Evolutionary conservation across 2,797 vertebrate genomes (phyloP), one percentile per base, ranked within the genome.

Genomic region (Mus minutoides): DNA sequence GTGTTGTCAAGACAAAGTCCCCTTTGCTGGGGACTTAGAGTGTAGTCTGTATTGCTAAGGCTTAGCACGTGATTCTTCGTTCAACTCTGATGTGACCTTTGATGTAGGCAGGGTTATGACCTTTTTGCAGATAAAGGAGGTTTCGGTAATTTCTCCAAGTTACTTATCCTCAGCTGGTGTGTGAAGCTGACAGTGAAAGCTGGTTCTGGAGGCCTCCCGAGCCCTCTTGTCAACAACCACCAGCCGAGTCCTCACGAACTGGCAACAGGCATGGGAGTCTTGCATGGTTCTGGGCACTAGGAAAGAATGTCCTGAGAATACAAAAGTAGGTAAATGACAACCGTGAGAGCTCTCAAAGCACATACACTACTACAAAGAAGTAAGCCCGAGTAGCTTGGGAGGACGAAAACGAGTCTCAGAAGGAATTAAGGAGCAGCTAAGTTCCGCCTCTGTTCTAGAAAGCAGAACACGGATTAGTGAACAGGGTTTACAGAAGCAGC

Each of bases 351-450:
- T 80, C 91, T 80, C 13, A 8, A 58, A 40, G 49, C 21, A 17
- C 2, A 37, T 4, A 13, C 49, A 87, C 24, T 24, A 9, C 54
- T 73, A 2, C 6, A 31, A 60, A 43, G 34, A 80, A n/a, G 4
- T 87, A 62, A 82, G 31, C 37, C 37, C 7, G 14, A 16, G 16
- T 3, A 4, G 2, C 26, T 34, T 13, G 19, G 7, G 93, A 67
- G 85, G 80, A 73, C 88, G 76, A 85, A 71, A 56, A 91, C 40
- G 76, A 24, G 37, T 84, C 77, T 87, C n/a, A 40, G 76, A 75
- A 90, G 29, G 10, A 52, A 40, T 80, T 93, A 37, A 77, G 84
- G 40, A 31, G 17, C 26, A 34, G 26, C 40, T 75, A 62, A 83
- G 6, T 31, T 75, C 6, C 8, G 67, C n/a, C 77, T 64, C 37